phyloP scores from a whole-genome alignment of 1,140 invertebrate genomes.

The Trypoxylus dichotomus region DNA sequence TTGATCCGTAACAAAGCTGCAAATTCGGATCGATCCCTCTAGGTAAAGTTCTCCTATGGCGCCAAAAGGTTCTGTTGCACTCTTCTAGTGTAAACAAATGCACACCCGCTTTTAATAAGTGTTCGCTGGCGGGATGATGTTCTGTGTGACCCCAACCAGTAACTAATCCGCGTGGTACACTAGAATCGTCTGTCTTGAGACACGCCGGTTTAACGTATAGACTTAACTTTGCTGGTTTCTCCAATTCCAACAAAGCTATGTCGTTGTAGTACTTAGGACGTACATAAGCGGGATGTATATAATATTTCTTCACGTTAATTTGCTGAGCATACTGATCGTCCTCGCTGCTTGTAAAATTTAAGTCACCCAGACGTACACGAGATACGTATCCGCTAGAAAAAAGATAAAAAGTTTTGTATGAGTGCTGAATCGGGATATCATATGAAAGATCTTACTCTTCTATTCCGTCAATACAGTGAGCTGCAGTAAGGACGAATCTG shows the following conservation, averaged over 20 bases:
- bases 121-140: neutral
- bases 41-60: neutral
- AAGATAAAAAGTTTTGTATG: neutral
- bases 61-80: neutral
- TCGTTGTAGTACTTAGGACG: slow-evolving; percentile 50
- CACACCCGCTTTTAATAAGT: slow-evolving; percentile 1
- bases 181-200: slow-evolving; percentile 37
- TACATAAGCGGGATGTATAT: slow-evolving; percentile 52
- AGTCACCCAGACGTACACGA: slow-evolving; percentile 37
- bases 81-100: neutral
- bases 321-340: slow-evolving; percentile 43
- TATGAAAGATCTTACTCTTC: slow-evolving; percentile 28
- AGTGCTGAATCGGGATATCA: neutral
- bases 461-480: slow-evolving; percentile 36
- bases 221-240: slow-evolving; percentile 48
- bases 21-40: slow-evolving; percentile 3
- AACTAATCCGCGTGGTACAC: slow-evolving; percentile 16
- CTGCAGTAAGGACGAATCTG: slow-evolving; percentile 40
- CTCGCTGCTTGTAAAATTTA: slow-evolving; percentile 39
- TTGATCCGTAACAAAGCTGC: slow-evolving; percentile 20
- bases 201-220: slow-evolving; percentile 54
- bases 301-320: slow-evolving; percentile 41
- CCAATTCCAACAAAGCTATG: slow-evolving; percentile 55
- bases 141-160: slow-evolving; percentile 32
- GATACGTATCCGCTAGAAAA: neutral